Base-by-base conservation (phyloP, 2,113 vertebrate genomes). In the Oryzias javanicus region DNA sequence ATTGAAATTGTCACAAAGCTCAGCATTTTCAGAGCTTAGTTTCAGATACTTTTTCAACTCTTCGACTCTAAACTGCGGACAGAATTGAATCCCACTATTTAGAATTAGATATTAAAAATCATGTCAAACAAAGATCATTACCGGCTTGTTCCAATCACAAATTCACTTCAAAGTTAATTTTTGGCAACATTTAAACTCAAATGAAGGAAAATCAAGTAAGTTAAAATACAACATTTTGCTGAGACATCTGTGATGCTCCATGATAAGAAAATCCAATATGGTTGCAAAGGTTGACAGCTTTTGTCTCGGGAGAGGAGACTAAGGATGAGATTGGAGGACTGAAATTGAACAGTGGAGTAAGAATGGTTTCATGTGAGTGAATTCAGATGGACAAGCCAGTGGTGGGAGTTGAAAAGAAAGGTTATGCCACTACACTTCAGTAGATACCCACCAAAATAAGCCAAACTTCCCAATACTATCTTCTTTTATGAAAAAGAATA, bases 341-440 rank as follows among this genome's bases (percentile, higher is more conserved):
- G 70, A 72, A 83, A 76, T 74, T 65, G 61, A 60, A 74, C 74
- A 50, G 60, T 60, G 24, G 55, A 72, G 64, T 42, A 67, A 60
- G 53, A 75, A 55, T 19, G 55, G 69, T 66, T 66, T 66, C 66
- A 63, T 68, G 74, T 72, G 78, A 68, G 62, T 59, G 66, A 76
- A 48, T 29, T 20, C 27, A 68, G 48, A 35, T 35, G 35, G 35
- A 35, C 35, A 29, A 18, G 55, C 54, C 50, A 46, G 29, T 55
- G 41, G 44, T 68, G 58, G 44, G 52, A 42, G 25, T 46, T 20
- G 13, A 47, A 55, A 14, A 40, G 20, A 49, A 15, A 47, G 53
- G 46, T 60, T 42, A 8, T 49, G 20, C 40, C 52, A 14, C 17
- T 40, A 44, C 5, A 51, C 27, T 61, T 70, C 25, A 68, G 41